phyloP scores from a whole-genome alignment of 2,113 vertebrate genomes.

The Psammodynastes pulverulentus region DNA sequence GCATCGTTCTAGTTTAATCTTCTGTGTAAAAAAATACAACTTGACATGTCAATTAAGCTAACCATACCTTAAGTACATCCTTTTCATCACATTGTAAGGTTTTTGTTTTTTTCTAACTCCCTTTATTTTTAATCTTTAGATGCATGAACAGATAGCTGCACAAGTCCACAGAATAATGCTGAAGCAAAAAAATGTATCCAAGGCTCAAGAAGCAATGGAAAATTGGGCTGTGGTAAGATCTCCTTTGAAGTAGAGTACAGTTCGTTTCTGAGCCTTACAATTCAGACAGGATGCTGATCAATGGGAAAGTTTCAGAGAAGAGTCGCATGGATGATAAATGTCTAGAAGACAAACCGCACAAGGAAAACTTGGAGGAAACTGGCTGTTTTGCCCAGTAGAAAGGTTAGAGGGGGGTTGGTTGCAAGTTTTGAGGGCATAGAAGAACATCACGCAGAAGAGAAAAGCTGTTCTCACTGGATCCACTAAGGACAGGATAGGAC shows the following conservation, averaged over 20 bases:
- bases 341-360: slow-evolving; percentile 6
- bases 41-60: neutral
- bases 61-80: neutral
- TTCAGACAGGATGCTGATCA: slow-evolving; percentile 1
- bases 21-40: neutral
- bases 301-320: slow-evolving; percentile 10
- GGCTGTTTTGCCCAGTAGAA: slow-evolving; percentile 10
- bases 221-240: slow-evolving; percentile 1
- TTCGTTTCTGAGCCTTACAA: slow-evolving; percentile 7
- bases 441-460: slow-evolving; percentile 6
- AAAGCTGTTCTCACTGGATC: slow-evolving; percentile 6
- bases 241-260: slow-evolving; percentile 24
- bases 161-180: slow-evolving; percentile 1
- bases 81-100: neutral
- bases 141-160: neutral
- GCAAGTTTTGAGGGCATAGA: slow-evolving; percentile 6
- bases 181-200: slow-evolving; percentile 1
- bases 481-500: slow-evolving; percentile 19
- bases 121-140: neutral
- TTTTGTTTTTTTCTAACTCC: neutral
- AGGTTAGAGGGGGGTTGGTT: slow-evolving; percentile 15
- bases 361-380: slow-evolving; percentile 6
- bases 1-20: neutral
- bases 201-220: neutral
- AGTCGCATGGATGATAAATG: slow-evolving; percentile 2